Base-by-base conservation (phyloP, 1,140 invertebrate species). In the Micrasema longulum region DNA sequence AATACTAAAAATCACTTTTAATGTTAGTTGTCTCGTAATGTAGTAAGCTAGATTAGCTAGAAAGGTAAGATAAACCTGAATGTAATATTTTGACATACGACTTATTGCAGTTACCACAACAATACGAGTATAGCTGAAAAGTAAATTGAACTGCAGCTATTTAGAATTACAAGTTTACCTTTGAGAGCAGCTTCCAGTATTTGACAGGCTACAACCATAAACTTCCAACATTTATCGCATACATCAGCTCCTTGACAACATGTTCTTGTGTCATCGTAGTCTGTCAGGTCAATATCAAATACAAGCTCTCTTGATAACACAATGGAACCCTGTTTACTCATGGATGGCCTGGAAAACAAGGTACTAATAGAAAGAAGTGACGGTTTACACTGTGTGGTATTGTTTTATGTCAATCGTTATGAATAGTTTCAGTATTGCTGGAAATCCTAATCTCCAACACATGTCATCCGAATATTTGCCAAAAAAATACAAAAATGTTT, bases 201-300 rank as follows among this genome's bases (percentile, higher is more conserved):
- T 87, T 95, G 93, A 72, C 96, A 92, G 66, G 97, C 98, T 73
- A 99, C 87, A 11, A 89, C 88, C 94, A 99, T 98, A 78, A 97
- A 96, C 77, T 95, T 96, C 98, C 98, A 99, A 82, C 98, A 99
- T 81, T 96, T 97, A 0, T 80, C 82, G 82, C 97, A 99, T 16
- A 99, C 92, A 77, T 91, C 92, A 9, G 96, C 91, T 43, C 93
- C 96, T 53, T 89, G 90, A 78, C 95, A 97, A 82, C 97, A 99
- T 55, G 88, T 94, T 81, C 98, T 86, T 1, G 99, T 91, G 80
- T 98, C 95, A 89, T 99, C 97, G 85, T 99, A 99, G 86, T 99
- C 98, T 53, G 97, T 99, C 89, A 99, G 94, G 89, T 99, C 98
- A 79, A 99, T 99, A 91, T 99, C 98, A 87, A 99, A 98, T 1